phyloP scores from a whole-genome alignment of 2,797 vertebrate genomes.

The Gallinago nigripennis region DNA sequence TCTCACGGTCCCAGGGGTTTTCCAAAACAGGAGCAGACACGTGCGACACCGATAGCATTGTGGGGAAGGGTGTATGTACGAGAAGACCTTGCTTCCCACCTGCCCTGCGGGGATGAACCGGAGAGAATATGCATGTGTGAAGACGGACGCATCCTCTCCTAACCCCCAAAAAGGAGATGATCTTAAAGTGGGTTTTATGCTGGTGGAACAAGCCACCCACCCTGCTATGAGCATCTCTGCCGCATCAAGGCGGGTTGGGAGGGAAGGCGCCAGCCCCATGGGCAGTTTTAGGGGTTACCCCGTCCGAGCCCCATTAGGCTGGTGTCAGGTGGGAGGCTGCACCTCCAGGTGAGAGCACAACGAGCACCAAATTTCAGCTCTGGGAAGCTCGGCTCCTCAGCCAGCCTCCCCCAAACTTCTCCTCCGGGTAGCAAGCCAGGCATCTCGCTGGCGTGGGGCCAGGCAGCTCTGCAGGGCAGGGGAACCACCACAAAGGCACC shows the following conservation, averaged over 20 bases:
- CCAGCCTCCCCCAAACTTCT: not conserved
- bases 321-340: not conserved
- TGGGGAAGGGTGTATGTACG: not conserved
- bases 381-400: not conserved
- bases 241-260: accelerated
- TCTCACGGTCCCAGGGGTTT: not conserved
- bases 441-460: not conserved
- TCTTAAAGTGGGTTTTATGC: not conserved
- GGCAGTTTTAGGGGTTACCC: not conserved
- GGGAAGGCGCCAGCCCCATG: accelerated
- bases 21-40: not conserved
- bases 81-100: not conserved
- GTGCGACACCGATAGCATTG: accelerated
- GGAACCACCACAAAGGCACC: not conserved
- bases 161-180: not conserved
- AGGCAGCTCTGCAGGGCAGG: not conserved
- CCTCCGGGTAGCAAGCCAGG: accelerated
- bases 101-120: accelerated
- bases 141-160: not conserved
- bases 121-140: accelerated
- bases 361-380: not conserved
- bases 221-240: accelerated
- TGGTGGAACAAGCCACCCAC: not conserved
- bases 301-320: accelerated
- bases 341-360: not conserved